Evolutionary conservation across 2,797 vertebrate species (phyloP), one percentile per base, ranked within the genome.

Genomic region (Tapera naevia): DNA sequence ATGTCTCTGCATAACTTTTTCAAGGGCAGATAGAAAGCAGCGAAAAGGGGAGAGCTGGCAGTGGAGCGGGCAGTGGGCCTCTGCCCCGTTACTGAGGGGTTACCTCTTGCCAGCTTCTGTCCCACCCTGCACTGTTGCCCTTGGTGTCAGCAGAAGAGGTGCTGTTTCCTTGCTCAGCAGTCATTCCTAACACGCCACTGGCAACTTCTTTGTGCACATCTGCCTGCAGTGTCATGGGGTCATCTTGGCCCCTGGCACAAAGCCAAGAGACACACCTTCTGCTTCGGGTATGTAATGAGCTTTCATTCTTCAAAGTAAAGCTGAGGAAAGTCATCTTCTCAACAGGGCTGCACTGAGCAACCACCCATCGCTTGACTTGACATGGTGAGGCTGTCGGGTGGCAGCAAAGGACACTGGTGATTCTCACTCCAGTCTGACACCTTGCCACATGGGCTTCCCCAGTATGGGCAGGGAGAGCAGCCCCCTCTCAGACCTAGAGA

Each of bases 101-200:
- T 94, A 4, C 60, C 27, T 84, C 53, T 71, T 79, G 66, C 67
- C 78, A 94, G 88, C 48, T 46, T 30, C 7, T 82, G 64, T 90
- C 95, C 86, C 94, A 91, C 56, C 60, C 50, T 75, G 62, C 1
- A 0, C 64, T 37, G 41, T 76, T 94, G 91, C 80, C 86, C 88
- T 91, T 92, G 60, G 46, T 0, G 3, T 96, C 94, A 94, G 89
- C 95, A 95, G 83, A 89, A 96, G 93, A 91, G 78, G 60, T 78
- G 39, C 60, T 69, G 73, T 80, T 90, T 69, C 89, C 89, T 89
- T 95, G 93, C 93, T 95, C 89, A 93, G 93, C 95, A 90, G 11
- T 85, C 57, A 9, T 78, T 91, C 72, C 90, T 56, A 75, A 76
- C 7, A 3, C 71, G 65, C 86, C 80, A 81, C 80, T 94, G 78